Evolutionary conservation across 2,797 vertebrate genomes (phyloP).

Genomic region (Bryconaethiops microstoma): DNA sequence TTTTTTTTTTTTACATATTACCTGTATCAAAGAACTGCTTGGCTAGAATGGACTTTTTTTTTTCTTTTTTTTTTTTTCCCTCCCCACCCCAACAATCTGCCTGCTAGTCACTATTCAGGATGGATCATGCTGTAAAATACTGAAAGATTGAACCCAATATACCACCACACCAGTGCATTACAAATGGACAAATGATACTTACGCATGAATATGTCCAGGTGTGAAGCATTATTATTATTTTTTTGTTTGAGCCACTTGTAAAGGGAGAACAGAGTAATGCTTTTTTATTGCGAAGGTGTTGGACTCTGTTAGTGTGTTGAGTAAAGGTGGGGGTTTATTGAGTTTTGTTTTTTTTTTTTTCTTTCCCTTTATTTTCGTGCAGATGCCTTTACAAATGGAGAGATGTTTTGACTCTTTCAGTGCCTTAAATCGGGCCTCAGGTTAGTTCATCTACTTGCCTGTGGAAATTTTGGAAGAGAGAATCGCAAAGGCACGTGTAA

Average conservation of each 20-base stretch:
- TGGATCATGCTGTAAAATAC: neutral
- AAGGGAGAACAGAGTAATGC: neutral
- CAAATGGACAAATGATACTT: neutral
- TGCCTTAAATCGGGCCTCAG: slow-evolving; percentile 16
- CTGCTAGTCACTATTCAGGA: neutral
- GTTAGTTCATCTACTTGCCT: slow-evolving; percentile 5
- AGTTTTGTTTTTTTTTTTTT: neutral
- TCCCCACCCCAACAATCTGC: neutral
- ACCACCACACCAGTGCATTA: neutral
- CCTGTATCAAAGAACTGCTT: slow-evolving; percentile 3
- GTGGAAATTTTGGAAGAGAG: slow-evolving; percentile 7
- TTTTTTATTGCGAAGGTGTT: neutral
- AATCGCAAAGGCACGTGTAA: slow-evolving; percentile 9
- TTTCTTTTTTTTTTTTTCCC: neutral
- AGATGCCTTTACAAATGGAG: slow-evolving; percentile 17
- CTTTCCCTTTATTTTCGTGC: neutral
- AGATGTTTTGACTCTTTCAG: slow-evolving; percentile 25
- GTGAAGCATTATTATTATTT: neutral
- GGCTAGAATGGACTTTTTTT: neutral
- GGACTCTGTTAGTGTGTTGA: neutral
- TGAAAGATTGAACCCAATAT: neutral
- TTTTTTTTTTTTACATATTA: neutral
- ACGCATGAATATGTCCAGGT: too few relatives aligned
- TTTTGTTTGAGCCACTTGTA: neutral
- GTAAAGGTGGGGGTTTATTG: too few relatives aligned